Percentiles rank a stretch among this genome's conserved stretches.
phyloP scores from a whole-genome alignment of 2,113 vertebrate genomes.

The Podarcis muralis region DNA sequence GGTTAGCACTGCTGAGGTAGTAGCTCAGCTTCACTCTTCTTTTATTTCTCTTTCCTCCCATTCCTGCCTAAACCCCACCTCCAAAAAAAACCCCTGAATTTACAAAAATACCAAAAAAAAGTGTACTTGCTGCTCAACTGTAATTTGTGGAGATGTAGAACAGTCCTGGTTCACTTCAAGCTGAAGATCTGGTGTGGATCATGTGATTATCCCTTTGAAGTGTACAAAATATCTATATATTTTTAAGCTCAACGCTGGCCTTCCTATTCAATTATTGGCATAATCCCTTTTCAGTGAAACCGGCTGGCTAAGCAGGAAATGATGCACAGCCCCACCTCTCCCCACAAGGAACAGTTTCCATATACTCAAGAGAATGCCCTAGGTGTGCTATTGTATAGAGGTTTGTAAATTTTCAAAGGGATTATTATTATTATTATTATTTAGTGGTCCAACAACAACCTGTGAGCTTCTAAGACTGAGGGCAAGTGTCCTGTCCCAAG shows the following conservation, averaged over 20 bases:
- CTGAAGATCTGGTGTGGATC: not conserved
- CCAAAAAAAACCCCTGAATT: too few relatives aligned
- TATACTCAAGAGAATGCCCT: too few relatives aligned
- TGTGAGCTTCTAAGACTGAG: not conserved
- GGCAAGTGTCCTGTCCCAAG: not conserved
- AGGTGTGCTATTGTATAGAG: too few relatives aligned
- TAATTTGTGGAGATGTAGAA: slow-evolving; percentile 1
- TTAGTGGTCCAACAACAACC: not conserved
- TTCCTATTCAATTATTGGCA: not conserved
- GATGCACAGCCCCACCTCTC: not conserved
- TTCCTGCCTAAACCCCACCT: too few relatives aligned
- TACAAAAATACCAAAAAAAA: too few relatives aligned
- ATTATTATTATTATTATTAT: not conserved
- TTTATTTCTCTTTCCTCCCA: too few relatives aligned
- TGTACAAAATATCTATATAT: not conserved
- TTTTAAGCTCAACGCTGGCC: not conserved
- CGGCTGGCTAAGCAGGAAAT: not conserved
- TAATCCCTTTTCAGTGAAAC: not conserved
- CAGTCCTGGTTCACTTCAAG: not conserved
- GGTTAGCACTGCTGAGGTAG: too few relatives aligned
- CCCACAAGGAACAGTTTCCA: too few relatives aligned
- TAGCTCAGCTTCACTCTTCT: too few relatives aligned
- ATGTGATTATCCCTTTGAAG: not conserved
- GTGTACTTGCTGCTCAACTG: not conserved
- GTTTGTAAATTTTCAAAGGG: too few relatives aligned